phyloP scores from a whole-genome alignment of 2,797 vertebrate genomes.

The Ciconia nigra region DNA sequence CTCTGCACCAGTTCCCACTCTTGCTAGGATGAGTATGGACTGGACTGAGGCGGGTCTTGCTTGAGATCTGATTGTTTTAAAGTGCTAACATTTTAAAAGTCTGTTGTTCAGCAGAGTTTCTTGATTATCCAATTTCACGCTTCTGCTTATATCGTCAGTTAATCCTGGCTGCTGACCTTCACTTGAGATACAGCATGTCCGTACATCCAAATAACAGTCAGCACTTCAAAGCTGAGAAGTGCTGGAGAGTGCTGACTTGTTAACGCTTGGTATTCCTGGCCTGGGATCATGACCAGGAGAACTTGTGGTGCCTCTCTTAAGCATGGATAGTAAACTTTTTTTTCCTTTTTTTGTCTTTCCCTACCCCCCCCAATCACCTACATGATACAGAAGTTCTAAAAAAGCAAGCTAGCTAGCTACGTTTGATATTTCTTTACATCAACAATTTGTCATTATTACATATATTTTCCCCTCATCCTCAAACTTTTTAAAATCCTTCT shows the following conservation, averaged over 20 bases:
- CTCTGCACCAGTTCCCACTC: neutral
- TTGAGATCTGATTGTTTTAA: neutral
- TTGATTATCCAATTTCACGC: neutral
- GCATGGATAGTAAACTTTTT: neutral
- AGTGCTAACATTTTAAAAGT: neutral
- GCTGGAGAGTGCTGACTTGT: neutral
- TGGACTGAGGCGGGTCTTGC: neutral
- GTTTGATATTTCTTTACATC: neutral
- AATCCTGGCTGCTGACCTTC: slow-evolving; percentile 40
- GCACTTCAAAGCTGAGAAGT: neutral
- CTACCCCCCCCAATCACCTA: fast-evolving
- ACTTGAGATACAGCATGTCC: neutral
- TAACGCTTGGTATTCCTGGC: neutral
- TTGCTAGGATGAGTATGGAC: neutral
- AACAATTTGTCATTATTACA: neutral
- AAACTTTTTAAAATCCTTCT: neutral
- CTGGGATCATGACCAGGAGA: neutral
- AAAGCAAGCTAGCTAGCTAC: neutral
- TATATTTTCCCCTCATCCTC: neutral
- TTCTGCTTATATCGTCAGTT: neutral
- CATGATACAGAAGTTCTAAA: neutral
- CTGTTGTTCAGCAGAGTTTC: neutral
- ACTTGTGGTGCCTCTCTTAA: neutral
- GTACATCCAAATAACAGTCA: neutral
- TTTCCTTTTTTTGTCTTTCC: neutral